A percentile compares a stretch with the other conserved stretches of the same genome.
These are phyloP conservation scores for Denticeps clupeoides DNA, from an alignment of 2,797 vertebrate species.

Conservation along the genomic window DNA sequence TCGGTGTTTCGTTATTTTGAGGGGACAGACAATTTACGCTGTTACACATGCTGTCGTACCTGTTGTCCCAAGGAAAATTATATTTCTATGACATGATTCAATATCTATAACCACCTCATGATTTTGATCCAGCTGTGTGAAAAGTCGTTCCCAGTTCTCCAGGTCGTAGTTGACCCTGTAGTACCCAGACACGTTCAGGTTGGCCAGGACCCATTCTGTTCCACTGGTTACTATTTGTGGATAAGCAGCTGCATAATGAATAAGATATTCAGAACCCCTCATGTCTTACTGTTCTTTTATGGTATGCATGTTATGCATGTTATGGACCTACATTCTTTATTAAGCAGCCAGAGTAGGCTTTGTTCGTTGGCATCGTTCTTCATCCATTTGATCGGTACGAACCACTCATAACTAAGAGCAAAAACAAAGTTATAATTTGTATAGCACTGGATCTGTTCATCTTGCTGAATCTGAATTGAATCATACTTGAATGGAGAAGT, in stretches of 20 bases:
- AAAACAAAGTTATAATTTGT: no score
- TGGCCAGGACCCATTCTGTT: slow-evolving; percentile 66
- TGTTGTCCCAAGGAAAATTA: no score
- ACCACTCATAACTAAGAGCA: slow-evolving; percentile 84
- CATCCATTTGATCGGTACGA: slow-evolving; percentile 67
- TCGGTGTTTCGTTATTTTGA: no score
- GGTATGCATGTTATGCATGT: not conserved
- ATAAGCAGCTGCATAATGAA: slow-evolving; percentile 15
- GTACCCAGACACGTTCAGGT: slow-evolving; percentile 71
- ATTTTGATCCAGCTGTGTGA: slow-evolving; percentile 38
- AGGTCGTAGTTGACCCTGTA: slow-evolving; percentile 83
- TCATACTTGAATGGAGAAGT: slow-evolving; percentile 72
- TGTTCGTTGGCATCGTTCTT: accelerated
- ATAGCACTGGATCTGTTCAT: no score
- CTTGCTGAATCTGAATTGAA: not conserved
- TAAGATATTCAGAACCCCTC: not conserved
- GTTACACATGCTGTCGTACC: no score
- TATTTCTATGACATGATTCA: no score
- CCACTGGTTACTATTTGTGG: slow-evolving; percentile 12
- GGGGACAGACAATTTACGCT: no score
- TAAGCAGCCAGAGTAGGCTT: slow-evolving; percentile 55
- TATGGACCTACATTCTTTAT: slow-evolving; percentile 33
- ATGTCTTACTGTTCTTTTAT: no score
- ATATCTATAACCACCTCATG: no score
- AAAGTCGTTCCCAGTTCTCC: slow-evolving; percentile 72